Base-by-base conservation (phyloP, 2,888 invertebrate species). In the Charanyca ferruginea region DNA sequence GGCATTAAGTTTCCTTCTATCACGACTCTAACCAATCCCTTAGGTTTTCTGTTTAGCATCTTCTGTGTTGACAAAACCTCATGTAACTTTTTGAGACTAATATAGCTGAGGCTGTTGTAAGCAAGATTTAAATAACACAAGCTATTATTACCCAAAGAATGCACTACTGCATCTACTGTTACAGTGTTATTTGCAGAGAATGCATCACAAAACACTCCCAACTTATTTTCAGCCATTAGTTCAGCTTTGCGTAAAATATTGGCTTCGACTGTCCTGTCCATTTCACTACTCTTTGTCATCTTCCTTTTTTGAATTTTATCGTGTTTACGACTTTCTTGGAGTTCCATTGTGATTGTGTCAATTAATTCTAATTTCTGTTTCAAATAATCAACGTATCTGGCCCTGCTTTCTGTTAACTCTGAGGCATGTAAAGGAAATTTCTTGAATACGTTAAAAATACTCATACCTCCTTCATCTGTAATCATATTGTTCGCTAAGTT, bases 1-100 rank as follows among this genome's bases (percentile, higher is more conserved):
- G 93, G 93, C n/a, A 93, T 38, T 18, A 61, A 65, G 35, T 94
- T 94, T 0, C 94, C 94, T 58, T 92, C 91, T 3, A 93, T 79
- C 2, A 76, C 74, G 1, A 93, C 66, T 54, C 89, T 90, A 4
- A 91, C 63, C 32, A 94, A 74, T 0, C 94, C 94, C 18, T 62
- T 84, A 2, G 90, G 90, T 8, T 72, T 87, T 63, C 87, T 87
- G 3, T 85, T 73, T 0, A 77, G 23, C 1, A 41, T 28, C 16
- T 69, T 87, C 60, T 94, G 94, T 16, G 75, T 77, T 8, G 51
- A 11, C 7, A 94, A 47, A 0, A 93, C 87, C 0, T 79, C 54
- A 8, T 84, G 42, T 3, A 93, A 49, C 47, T 85, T 91, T 47
- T 84, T 85, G 1, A 93, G 16, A 22, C 84, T 83, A 0, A 80